Evolutionary conservation across 2,888 invertebrate genomes (phyloP), one percentile per base, ranked within the genome.

Genomic region (Encarsia formosa): DNA sequence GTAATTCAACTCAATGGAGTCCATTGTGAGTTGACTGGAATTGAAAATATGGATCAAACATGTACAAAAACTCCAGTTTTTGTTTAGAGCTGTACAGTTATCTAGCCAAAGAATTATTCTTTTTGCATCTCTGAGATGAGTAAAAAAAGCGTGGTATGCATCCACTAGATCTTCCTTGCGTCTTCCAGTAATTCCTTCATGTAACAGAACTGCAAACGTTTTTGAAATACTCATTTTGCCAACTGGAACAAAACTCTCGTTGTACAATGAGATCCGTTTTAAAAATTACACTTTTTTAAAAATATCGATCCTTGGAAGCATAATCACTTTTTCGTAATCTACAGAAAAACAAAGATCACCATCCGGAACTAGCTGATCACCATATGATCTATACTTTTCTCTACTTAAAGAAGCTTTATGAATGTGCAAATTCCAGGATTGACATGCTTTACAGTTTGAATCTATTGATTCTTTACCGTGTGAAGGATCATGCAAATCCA

Each of bases 41-140:
- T 49, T 44, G 19, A 49, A 37, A 9, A 43, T 24, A 26, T 49
- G 40, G 4, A 49, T 32, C 15, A 31, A 49, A 26, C 32, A 49
- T 19, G 40, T 49, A 5, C 39, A 23, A 5, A 49, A 24, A 18
- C 34, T 20, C 49, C 38, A 49, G 23, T 49, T 49, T 26, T 49
- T 49, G 19, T 43, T 49, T 9, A 42, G 43, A 9, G 32, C 43
- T 3, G 19, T 32, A 9, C 43, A 49, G 29, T 49, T 34, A n/a
- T 49, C 49, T 18, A 49, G 43, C 49, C 49, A 49, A 15, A 49
- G 18, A 18, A 49, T 29, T 11, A 49, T 13, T 11, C 24, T 23
- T n/a, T 35, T 49, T 5, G 22, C 37, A 34, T 49, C 42, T 18
- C 43, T 41, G 24, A 41, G 24, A 6, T 35, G 34, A 6, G 24